A percentile compares a stretch with the other conserved stretches of the same genome.
Conservation (phyloP, 2,113 vertebrate genomes). For the Pelvicachromis taeniatus region DNA sequence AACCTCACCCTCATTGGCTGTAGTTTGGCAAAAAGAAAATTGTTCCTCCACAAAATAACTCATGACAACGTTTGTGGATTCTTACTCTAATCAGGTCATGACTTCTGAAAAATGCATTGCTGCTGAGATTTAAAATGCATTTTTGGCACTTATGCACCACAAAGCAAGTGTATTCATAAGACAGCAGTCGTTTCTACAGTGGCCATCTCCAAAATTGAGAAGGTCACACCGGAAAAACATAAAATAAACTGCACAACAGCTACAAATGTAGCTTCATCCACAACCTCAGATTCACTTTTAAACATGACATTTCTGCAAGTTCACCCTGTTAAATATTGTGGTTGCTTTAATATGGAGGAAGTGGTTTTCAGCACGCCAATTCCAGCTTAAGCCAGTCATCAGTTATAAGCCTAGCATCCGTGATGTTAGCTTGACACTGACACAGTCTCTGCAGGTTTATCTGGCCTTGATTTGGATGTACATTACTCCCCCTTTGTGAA, state of each 20-base stretch:
- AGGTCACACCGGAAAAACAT: background rate
- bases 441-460: background rate
- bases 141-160: background rate
- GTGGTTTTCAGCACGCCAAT: background rate
- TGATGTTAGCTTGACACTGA: background rate
- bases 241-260: background rate
- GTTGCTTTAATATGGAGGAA: background rate
- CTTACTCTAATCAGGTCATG: background rate
- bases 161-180: background rate
- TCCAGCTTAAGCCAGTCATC: background rate
- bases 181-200: background rate
- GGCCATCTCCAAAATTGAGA: background rate
- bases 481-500: background rate
- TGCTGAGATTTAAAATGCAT: background rate
- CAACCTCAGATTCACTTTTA: background rate
- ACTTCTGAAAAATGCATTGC: background rate
- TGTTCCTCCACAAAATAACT: background rate
- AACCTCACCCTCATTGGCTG: background rate
- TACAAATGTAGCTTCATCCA: background rate
- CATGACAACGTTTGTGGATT: background rate
- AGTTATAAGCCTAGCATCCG: background rate
- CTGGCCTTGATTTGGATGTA: background rate
- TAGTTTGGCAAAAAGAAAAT: background rate
- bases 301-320: background rate
- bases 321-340: background rate